A percentile compares a stretch with the other conserved stretches of the same genome.
phyloP scores from a whole-genome alignment of 2,797 vertebrate genomes.

The Naso thynnoides region DNA sequence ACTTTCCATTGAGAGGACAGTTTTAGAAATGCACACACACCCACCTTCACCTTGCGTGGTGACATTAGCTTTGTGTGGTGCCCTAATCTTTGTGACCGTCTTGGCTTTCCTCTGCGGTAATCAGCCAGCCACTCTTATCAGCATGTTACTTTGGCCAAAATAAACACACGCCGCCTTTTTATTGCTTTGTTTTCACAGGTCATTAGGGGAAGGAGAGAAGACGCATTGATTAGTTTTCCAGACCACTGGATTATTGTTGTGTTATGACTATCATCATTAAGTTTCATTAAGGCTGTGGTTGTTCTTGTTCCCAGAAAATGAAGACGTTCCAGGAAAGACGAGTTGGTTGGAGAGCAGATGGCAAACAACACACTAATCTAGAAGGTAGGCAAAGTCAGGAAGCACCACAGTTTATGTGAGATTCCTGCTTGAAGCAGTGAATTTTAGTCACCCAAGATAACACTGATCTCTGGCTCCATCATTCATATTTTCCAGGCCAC shows the following conservation, averaged over 20 bases:
- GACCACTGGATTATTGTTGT: conserved; percentile 81
- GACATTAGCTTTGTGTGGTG: conserved; percentile 52
- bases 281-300: conserved; percentile 79
- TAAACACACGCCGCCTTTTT: conserved; percentile 81
- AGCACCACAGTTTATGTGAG: conserved; percentile 14
- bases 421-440: conserved; percentile 21
- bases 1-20: neutral
- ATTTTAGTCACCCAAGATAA: conserved; percentile 7
- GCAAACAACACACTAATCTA: conserved; percentile 10
- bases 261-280: conserved; percentile 83
- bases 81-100: conserved; percentile 56
- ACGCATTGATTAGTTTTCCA: conserved; percentile 84
- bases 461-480: conserved; percentile 28
- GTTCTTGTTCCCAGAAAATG: conserved; percentile 74
- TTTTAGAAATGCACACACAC: conserved; percentile 28
- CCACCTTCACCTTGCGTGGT: conserved; percentile 38
- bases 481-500: conserved; percentile 14
- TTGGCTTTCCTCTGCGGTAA: conserved; percentile 64
- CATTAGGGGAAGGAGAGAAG: conserved; percentile 79
- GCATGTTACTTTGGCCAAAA: conserved; percentile 81
- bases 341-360: conserved; percentile 36
- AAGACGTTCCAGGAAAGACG: conserved; percentile 69
- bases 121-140: conserved; percentile 79
- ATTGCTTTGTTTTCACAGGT: conserved; percentile 84
- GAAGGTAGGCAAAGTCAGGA: conserved; percentile 30